Evolutionary conservation across 2,797 vertebrate genomes (phyloP).

Genomic region (Clangula hyemalis): DNA sequence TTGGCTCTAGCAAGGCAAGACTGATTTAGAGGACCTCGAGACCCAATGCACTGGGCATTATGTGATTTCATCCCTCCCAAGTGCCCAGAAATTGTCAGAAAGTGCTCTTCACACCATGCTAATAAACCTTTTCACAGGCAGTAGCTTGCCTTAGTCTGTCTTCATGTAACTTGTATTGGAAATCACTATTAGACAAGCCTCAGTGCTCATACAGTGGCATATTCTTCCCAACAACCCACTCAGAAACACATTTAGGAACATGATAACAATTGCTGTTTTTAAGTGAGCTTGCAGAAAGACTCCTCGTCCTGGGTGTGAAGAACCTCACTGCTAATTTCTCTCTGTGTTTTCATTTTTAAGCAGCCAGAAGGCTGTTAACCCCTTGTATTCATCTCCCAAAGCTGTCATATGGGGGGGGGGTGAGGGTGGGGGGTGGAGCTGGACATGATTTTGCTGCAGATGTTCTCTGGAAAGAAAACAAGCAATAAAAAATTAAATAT

Average conservation of each 20-base stretch:
- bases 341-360: not conserved
- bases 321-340: not conserved
- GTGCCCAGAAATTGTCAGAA: not conserved
- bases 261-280: not conserved
- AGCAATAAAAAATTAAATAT: not conserved
- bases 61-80: not conserved
- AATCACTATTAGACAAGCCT: slow-evolving; percentile 40
- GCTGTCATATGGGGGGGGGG: rapidly evolving
- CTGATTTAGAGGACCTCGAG: not conserved
- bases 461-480: not conserved
- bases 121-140: not conserved
- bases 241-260: not conserved
- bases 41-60: rapidly evolving
- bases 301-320: not conserved
- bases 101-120: not conserved
- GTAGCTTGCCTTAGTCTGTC: not conserved
- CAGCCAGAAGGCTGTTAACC: not conserved
- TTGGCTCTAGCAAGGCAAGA: not conserved
- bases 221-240: not conserved
- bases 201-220: not conserved
- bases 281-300: not conserved
- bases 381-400: not conserved
- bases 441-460: no score
- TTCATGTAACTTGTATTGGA: not conserved
- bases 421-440: rapidly evolving